Evolutionary conservation across 30 jellyfish, hydroid and myxozoan species (phyloP), one percentile per base, ranked within the genome.

Genomic region (Aurelia aurita complex sp. Pacific): DNA sequence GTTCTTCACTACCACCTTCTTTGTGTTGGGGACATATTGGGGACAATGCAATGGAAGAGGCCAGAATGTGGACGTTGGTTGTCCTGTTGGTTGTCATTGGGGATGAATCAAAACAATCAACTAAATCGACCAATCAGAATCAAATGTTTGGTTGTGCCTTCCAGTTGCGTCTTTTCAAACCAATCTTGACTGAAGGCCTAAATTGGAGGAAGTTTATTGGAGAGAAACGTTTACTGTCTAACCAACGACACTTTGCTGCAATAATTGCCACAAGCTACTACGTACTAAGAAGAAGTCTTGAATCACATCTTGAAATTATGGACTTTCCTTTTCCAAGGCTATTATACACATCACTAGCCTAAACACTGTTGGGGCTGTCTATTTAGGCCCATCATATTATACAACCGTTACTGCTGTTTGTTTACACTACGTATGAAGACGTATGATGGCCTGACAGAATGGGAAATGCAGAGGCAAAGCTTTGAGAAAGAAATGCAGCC

Each of bases 91-190:
- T 46, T 51, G 85, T 53, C 91, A 70, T 14, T 73, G 91, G 91
- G 71, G 74, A 82, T 82, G 85, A 71, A 72, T 70, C 85, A 82
- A 23, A 82, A 82, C 85, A 70, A 82, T 69, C 81, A 50, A 12
- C 66, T 11, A 35, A 59, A 62, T 6, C 32, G 46, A 19, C 91
- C 91, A 82, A 82, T 82, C 85, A 82, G 63, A 71, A 51, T 72
- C 71, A 67, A 51, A 32, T 14, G 64, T 50, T 59, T 29, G 15
- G 29, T 29, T 38, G 86, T 71, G 80, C 74, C 86, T 59, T 51
- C 64, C 74, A 36, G 65, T 59, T 72, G 91, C 91, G 91, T 82
- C 91, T 60, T 82, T 82, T 82, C 74, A 84, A 75, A 82, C 73
- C 73, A 52, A 60, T 64, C 60, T 29, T 75, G 55, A 13, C 0